Conservation (phyloP, 2,113 vertebrate genomes). For the Tonatia bakeri region DNA sequence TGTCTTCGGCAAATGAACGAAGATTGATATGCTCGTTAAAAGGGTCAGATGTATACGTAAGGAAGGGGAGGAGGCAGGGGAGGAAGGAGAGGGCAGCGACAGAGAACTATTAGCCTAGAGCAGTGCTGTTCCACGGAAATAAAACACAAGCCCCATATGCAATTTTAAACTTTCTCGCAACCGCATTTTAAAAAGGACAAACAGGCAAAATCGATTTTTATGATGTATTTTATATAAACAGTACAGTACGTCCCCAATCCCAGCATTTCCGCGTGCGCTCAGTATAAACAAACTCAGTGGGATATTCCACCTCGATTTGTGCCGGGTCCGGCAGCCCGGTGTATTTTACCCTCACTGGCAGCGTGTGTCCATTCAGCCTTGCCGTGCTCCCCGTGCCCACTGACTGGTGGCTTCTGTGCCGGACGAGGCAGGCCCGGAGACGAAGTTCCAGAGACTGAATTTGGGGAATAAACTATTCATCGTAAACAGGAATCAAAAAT, state of each 20-base stretch:
- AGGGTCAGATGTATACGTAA: not conserved
- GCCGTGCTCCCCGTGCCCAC: rapidly evolving
- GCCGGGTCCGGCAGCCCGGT: rapidly evolving
- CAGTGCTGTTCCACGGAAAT: rapidly evolving
- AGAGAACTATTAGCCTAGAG: not conserved
- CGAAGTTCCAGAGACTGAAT: not conserved
- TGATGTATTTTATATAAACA: not conserved
- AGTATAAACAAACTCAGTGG: not conserved
- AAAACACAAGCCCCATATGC: rapidly evolving
- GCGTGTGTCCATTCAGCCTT: rapidly evolving
- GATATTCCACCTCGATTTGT: not conserved
- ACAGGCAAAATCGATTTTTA: not conserved
- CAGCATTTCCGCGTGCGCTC: too few relatives aligned
- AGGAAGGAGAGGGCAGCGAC: not conserved
- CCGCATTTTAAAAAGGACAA: not conserved
- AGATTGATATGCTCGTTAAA: not conserved
- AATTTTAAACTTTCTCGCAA: not conserved
- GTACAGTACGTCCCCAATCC: not conserved
- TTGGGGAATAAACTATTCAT: not conserved
- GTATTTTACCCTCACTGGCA: rapidly evolving
- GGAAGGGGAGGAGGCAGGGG: not conserved
- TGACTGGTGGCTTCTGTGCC: not conserved
- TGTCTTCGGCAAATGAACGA: not conserved
- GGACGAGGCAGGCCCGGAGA: not conserved
- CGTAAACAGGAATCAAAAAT: not conserved